Base-by-base conservation (phyloP, 2,113 vertebrate genomes). In the Psephotus haematonotus region DNA sequence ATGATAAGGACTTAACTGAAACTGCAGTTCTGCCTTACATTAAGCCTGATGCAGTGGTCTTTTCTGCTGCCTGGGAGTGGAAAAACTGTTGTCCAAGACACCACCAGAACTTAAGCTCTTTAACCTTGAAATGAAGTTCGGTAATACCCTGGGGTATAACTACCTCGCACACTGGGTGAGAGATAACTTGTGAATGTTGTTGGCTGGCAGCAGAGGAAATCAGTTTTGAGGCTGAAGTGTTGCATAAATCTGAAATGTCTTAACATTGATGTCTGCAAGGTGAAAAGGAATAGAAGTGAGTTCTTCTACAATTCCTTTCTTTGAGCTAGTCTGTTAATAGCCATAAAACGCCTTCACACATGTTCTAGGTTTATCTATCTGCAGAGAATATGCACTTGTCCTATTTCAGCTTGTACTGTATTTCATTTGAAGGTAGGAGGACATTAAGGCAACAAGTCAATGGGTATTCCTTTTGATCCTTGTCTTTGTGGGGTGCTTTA, bases 401-500 rank as follows among this genome's bases (percentile, higher is more conserved):
- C 19, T 80, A 6, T 72, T 90, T 53, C 44, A 79, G 14, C 5
- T 80, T 55, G 8, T 22, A 20, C 22, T 2, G 0, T 72, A 57
- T 44, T 60, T 68, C 3, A 1, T 64, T 55, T 86, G 52, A 72
- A 14, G n/a, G 9, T 9, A 72, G 31, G 44, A 88, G 23, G 47
- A 62, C 23, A 59, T 72, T 53, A 64, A 82, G 20, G 17, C 25
- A 50, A 6, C 31, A 62, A 55, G 28, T 67, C 35, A 72, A 8
- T 7, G 22, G 4, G 5, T 47, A 41, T 31, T 31, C 7, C 33
- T 27, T 87, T 24, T 74, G 41, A 78, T 67, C 47, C 23, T 37
- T 86, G 13, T n/a, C 35, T 8, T 33, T 0, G 0, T 24, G 39
- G 1, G 2, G 18, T 43, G 15, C 17, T 72, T 85, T 69, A 39